Evolutionary conservation across 2,797 vertebrate genomes (phyloP).

Genomic region (Linurgus olivaceus): DNA sequence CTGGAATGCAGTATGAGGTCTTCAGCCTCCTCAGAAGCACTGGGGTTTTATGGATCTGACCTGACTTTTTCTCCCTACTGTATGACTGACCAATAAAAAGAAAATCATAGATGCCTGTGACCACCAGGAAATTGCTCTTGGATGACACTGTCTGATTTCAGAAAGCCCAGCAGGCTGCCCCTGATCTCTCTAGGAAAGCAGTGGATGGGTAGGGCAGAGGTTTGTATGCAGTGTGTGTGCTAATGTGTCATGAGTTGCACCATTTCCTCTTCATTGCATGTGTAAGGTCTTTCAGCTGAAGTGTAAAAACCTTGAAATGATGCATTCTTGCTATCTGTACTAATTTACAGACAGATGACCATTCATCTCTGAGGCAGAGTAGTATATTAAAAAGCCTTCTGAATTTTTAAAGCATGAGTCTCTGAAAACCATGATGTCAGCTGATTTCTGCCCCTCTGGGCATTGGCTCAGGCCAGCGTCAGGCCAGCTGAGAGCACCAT

Average conservation of each 20-base stretch:
- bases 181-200: not conserved
- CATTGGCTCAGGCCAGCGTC: rapidly evolving
- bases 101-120: not conserved
- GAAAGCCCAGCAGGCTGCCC: not conserved
- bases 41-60: not conserved
- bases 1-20: not conserved
- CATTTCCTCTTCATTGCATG: not conserved
- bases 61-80: not conserved
- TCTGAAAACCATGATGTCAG: not conserved
- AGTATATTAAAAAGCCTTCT: not conserved
- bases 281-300: not conserved
- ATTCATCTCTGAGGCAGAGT: not conserved
- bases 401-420: not conserved
- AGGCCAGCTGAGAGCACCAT: rapidly evolving
- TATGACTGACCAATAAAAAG: not conserved
- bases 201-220: not conserved
- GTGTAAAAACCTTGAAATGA: not conserved
- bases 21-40: not conserved
- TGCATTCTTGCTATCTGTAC: not conserved
- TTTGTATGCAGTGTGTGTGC: not conserved
- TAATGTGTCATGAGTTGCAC: not conserved
- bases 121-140: not conserved
- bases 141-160: not conserved
- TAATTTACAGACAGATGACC: not conserved
- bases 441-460: not conserved